phyloP scores from a whole-genome alignment of 2,888 invertebrate genomes.

The Netelia virgata region DNA sequence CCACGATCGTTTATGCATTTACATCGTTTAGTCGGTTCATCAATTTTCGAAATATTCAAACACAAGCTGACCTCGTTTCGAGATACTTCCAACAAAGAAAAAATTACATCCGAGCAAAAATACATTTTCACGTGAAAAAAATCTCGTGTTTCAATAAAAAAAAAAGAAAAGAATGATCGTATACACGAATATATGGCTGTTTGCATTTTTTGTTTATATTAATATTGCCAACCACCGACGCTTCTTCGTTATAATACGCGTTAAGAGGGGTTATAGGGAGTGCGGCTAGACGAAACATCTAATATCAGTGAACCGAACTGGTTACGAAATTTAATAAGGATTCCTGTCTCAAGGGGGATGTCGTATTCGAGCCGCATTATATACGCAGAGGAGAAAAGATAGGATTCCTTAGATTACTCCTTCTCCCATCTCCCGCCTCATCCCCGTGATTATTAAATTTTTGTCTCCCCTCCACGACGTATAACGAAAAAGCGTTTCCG shows the following conservation, averaged over 20 bases:
- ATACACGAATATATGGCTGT: too few species aligned
- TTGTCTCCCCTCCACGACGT: constrained; percentile 28
- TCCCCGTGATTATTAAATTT: constrained; percentile 68
- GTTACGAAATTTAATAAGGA: constrained; percentile 66
- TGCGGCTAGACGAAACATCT: constrained; percentile 42
- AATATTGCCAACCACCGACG: not conserved
- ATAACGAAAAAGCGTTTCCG: constrained; percentile 16
- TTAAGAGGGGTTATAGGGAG: not conserved
- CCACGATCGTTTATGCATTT: too few species aligned
- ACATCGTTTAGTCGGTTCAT: too few species aligned
- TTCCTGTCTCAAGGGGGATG: constrained; percentile 55
- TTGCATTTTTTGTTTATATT: too few species aligned
- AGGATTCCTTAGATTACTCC: constrained; percentile 54
- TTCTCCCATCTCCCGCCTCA: not conserved
- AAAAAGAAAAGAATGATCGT: too few species aligned
- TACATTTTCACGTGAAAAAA: too few species aligned
- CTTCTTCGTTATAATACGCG: not conserved
- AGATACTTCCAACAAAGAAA: too few species aligned
- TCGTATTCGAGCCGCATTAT: constrained; percentile 59
- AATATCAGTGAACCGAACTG: constrained; percentile 41
- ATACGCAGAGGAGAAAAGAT: constrained; percentile 40
- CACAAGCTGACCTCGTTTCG: too few species aligned
- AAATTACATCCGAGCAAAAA: too few species aligned
- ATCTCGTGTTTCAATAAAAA: too few species aligned
- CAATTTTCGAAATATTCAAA: too few species aligned